Evolutionary conservation across 2,797 vertebrate species (phyloP).

Genomic region (Pangasius larnaudii): DNA sequence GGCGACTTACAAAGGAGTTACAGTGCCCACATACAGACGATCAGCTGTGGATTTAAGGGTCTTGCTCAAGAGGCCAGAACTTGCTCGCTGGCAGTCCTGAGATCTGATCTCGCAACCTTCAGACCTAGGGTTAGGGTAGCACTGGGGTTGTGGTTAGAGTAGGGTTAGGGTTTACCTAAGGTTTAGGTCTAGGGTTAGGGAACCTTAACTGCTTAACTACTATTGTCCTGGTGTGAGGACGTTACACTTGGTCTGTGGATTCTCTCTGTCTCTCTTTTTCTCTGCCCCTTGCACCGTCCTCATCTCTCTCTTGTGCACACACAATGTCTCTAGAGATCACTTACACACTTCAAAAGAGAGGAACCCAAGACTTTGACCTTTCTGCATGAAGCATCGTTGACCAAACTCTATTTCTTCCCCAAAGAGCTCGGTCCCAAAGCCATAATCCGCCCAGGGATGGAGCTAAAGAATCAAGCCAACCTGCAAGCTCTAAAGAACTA

Average conservation of each 20-base stretch:
- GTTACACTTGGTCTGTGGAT: not conserved
- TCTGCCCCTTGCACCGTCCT: not conserved
- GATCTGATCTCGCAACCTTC: not conserved
- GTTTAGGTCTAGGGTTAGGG: not conserved
- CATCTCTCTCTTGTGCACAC: not conserved
- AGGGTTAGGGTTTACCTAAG: not conserved
- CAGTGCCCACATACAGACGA: not conserved
- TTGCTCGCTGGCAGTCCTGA: not conserved
- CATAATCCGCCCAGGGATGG: conserved; percentile 62
- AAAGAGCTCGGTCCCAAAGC: conserved; percentile 65
- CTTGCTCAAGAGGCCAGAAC: not conserved
- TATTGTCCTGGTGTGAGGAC: not conserved
- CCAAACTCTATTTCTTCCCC: conserved; percentile 66
- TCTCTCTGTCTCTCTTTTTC: conserved; percentile 6
- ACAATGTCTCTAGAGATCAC: conserved; percentile 69
- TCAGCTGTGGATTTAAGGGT: not conserved
- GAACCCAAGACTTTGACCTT: conserved; percentile 70
- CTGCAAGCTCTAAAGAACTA: not conserved
- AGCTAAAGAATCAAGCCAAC: conserved; percentile 48
- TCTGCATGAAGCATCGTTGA: conserved; percentile 72
- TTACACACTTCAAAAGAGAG: conserved; percentile 75
- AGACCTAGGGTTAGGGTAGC: not conserved
- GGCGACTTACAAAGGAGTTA: not conserved
- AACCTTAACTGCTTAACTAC: not conserved
- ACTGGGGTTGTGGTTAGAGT: not conserved